Evolutionary conservation across 2,113 vertebrate genomes (phyloP), one percentile per base, ranked within the genome.

Genomic region (Bostrychus sinensis): DNA sequence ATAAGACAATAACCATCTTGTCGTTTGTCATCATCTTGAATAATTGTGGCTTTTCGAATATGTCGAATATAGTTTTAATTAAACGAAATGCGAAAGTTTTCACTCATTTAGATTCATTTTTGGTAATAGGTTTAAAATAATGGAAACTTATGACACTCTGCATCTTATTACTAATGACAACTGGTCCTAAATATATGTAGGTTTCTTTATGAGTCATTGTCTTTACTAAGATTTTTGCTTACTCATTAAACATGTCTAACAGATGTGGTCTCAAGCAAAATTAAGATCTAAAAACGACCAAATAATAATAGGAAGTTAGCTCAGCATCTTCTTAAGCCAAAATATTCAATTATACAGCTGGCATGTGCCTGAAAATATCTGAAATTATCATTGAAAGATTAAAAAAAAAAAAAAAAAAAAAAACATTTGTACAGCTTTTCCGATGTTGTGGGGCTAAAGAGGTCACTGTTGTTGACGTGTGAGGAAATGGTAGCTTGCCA

Each of bases 211-310:
- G 23, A 48, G 22, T 25, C 45, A 48, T 13, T 28, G 7, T 51
- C 16, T n/a, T 30, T 14, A 7, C 14, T 28, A n/a, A 16, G 5
- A 32, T 7, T 32, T 51, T 7, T 51, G 48, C 48, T 51, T 25
- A 51, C 25, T 30, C 48, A 51, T 25, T 9, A 28, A 51, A 51
- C 48, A 51, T 14, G 23, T 51, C 48, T 20, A 48, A 48, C 45
- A 5, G 12, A 48, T 7, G 11, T 25, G 45, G 12, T 11, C 42
- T 6, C 5, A 1, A 20, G 42, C 6, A 20, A 45, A 45, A 45
- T 45, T 10, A 45, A 45, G n/a, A n/a, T n/a, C 42, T 20, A 20
- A 19, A 20, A 10, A 11, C 2, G 20, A 43, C 1, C 3, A 43
- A 6, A 22, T 10, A 20, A 19, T 20, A 10, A 43, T 3, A 8